Base-by-base conservation (phyloP, 30 jellyfish, hydroid and myxozoan species). In the Aurelia aurita complex sp. Pacific region DNA sequence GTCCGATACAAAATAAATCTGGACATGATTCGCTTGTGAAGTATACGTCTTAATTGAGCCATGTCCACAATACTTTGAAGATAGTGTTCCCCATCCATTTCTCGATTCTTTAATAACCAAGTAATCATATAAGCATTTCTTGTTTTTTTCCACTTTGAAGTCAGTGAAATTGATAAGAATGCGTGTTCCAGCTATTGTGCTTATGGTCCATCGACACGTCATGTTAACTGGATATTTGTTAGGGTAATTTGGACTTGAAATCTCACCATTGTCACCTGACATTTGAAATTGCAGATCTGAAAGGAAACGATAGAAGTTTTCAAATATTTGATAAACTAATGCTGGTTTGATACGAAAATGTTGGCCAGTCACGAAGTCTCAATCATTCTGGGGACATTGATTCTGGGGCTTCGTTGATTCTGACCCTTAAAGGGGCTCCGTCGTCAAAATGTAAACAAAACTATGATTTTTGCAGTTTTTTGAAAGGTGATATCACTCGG, bases 191-290 rank as follows among this genome's bases (percentile, higher is more conserved):
- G 90, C 76, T n/a, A 55, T 76, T 2, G 90, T 81, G 11, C 64
- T 18, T 50, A 91, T 74, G 43, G 83, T 78, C 98, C 98, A 91
- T 16, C 68, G 76, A 61, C 98, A 91, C 10, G 87, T 61, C 89
- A 68, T 61, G 82, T 85, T 91, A 54, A 77, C 89, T 33, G 83
- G 90, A 76, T 91, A 91, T 12, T 91, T 84, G 23, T 79, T 68
- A 0, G 98, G 98, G 88, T 91, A 91, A 32, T 79, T 63, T 32
- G 92, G 87, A 64, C 96, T 85, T 29, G 92, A 73, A 64, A 91
- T 77, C 82, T 77, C 82, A 0, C 98, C 98, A 62, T 69, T 62
- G 29, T 81, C 83, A 17, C 90, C 90, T 32, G 90, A 67, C 83
- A 81, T 29, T 38, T 81, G 90, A 38, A 81, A 81, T 19, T 81